Conservation (phyloP, 2,113 vertebrate species). For the Thalassarche chlororhynchos region DNA sequence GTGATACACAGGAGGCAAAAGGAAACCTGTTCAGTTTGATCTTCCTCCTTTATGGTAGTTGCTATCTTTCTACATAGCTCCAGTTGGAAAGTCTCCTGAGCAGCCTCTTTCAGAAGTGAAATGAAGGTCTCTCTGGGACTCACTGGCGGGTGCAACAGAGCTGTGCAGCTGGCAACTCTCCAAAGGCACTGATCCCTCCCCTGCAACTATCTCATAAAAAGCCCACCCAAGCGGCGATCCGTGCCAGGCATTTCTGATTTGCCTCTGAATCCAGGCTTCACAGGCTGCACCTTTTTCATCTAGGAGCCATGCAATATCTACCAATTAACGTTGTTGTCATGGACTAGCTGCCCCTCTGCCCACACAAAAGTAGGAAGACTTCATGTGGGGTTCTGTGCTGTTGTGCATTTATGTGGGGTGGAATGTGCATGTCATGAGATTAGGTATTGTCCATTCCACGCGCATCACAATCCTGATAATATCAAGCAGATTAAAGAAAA, state of each 20-base stretch:
- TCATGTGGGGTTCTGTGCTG: background rate
- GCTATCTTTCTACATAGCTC: background rate
- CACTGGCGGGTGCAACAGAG: background rate
- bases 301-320: constrained; percentile 10
- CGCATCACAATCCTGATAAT: background rate
- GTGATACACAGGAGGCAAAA: background rate
- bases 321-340: constrained; percentile 23
- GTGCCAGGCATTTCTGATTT: constrained; percentile 58
- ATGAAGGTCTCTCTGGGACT: background rate
- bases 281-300: constrained; percentile 40
- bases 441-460: background rate
- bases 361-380: background rate
- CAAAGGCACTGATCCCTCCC: background rate
- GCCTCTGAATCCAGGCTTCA: constrained; percentile 5
- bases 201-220: background rate
- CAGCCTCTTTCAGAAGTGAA: background rate
- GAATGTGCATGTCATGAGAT: constrained; percentile 1
- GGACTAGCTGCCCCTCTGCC: constrained; percentile 25
- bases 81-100: constrained; percentile 9
- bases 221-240: constrained; percentile 49
- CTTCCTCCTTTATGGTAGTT: background rate
- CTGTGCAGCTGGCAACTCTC: background rate
- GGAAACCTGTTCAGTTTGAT: constrained; percentile 1
- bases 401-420: background rate
- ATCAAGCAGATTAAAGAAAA: background rate